Percentiles rank a stretch among this genome's conserved stretches.
These are phyloP conservation scores for Bergia puertoricense DNA, from an alignment of 92 coral and sea anemone species.

Conservation along the genomic window DNA sequence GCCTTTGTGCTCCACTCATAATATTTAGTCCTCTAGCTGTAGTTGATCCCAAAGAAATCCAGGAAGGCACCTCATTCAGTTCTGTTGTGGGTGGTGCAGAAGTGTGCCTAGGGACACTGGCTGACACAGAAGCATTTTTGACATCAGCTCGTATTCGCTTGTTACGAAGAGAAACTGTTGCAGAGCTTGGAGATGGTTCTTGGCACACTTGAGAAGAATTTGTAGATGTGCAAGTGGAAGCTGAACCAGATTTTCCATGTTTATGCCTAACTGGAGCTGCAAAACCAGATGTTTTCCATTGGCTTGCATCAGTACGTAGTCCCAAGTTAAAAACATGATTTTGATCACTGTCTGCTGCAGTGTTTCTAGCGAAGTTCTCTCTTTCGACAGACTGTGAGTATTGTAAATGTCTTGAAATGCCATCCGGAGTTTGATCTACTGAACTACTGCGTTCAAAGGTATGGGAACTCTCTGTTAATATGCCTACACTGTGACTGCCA, in stretches of 20 bases:
- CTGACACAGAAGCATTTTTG: neutral
- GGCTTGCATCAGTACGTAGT: neutral
- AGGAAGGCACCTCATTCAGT: slow-evolving; percentile 11
- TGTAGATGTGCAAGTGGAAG: slow-evolving; percentile 22
- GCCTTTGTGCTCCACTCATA: neutral
- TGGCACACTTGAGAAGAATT: slow-evolving; percentile 14
- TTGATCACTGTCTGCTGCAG: neutral
- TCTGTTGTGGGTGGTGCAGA: slow-evolving; percentile 12
- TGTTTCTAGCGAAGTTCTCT: neutral
- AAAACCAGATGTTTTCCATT: slow-evolving; percentile 1
- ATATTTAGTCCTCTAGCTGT: slow-evolving; percentile 1
- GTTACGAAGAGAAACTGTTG: neutral
- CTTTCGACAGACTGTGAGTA: slow-evolving; percentile 28
- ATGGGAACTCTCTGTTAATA: neutral
- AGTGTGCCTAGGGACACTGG: neutral
- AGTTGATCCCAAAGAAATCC: slow-evolving; percentile 15
- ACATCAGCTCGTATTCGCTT: slow-evolving; percentile 24
- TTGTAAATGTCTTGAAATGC: slow-evolving; percentile 33
- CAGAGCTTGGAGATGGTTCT: neutral
- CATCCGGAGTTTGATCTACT: slow-evolving; percentile 6
- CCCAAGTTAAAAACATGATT: neutral
- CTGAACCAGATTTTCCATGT: neutral
- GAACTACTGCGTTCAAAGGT: neutral
- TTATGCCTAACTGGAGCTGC: slow-evolving; percentile 5
- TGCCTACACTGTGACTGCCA: neutral